These are phyloP conservation scores for Kuschelorhynchus macadamiae DNA, from an alignment of 2,888 invertebrate species.

Conservation along the genomic window DNA sequence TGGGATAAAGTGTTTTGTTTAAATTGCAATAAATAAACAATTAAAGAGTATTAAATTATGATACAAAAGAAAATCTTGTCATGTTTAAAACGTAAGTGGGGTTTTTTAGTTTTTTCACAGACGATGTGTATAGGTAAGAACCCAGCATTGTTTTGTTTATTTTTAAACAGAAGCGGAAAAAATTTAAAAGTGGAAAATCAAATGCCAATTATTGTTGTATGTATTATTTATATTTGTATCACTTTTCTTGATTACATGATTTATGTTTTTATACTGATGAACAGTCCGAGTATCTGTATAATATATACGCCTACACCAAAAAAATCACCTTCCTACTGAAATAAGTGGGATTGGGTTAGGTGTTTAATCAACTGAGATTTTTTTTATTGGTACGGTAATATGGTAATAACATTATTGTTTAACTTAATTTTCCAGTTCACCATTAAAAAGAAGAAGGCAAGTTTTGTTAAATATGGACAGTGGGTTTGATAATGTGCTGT, in stretches of 20 bases:
- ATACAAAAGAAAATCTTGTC: slow-evolving; percentile 24
- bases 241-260: slow-evolving; percentile 8
- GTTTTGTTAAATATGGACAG: slow-evolving; percentile 60
- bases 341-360: slow-evolving; percentile 49
- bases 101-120: slow-evolving; percentile 18
- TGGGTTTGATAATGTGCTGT: slow-evolving; percentile 70
- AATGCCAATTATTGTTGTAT: slow-evolving; percentile 8
- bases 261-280: slow-evolving; percentile 33
- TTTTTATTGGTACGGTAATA: slow-evolving; percentile 38
- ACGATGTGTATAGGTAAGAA: too few relatives aligned
- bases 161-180: slow-evolving; percentile 15
- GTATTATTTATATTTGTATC: background rate
- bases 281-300: slow-evolving; percentile 39
- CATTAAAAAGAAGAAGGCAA: slow-evolving; percentile 54
- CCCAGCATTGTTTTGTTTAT: too few relatives aligned
- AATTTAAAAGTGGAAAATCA: slow-evolving; percentile 19
- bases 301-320: slow-evolving; percentile 48
- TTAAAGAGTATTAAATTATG: slow-evolving; percentile 25
- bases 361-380: slow-evolving; percentile 40
- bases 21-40: slow-evolving; percentile 21
- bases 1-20: slow-evolving; percentile 4
- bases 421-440: slow-evolving; percentile 48
- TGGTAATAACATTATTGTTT: slow-evolving; percentile 35
- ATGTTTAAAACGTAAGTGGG: slow-evolving; percentile 37
- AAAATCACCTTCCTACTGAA: slow-evolving; percentile 43